phyloP scores from a whole-genome alignment of 2,797 vertebrate species.

The Hyperoplus lanceolatus region DNA sequence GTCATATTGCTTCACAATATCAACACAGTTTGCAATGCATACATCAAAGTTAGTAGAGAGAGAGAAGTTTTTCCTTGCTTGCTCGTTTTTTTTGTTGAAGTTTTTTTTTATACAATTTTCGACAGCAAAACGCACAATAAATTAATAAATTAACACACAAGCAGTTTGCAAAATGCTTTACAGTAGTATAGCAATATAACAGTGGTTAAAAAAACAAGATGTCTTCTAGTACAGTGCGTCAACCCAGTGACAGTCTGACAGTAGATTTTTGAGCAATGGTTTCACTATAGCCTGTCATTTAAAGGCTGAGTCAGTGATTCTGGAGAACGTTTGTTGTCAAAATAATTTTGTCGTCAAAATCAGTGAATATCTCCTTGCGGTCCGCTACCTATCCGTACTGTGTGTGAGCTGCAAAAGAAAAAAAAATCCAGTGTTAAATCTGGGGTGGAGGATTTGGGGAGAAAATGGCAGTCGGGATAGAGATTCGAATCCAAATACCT shows the following conservation, averaged over 20 bases:
- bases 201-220: slow-evolving; percentile 80
- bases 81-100: slow-evolving; percentile 52
- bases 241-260: slow-evolving; percentile 74
- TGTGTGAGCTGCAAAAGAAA: too few species aligned
- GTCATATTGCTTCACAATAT: slow-evolving; percentile 87
- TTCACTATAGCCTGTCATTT: slow-evolving; percentile 65
- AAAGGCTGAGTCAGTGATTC: not conserved
- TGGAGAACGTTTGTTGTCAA: too few species aligned
- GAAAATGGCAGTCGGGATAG: too few species aligned
- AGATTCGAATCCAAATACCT: too few species aligned
- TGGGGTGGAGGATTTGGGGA: too few species aligned
- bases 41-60: slow-evolving; percentile 87
- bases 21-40: slow-evolving; percentile 79
- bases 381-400: too few species aligned
- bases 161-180: slow-evolving; percentile 90
- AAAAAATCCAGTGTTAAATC: too few species aligned
- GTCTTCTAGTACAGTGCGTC: slow-evolving; percentile 80
- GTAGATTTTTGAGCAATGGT: slow-evolving; percentile 67
- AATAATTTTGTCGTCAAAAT: too few species aligned
- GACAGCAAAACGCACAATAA: slow-evolving; percentile 91
- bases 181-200: slow-evolving; percentile 84
- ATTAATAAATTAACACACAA: slow-evolving; percentile 99
- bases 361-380: too few species aligned
- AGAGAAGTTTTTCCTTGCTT: slow-evolving; percentile 58
- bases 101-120: slow-evolving; percentile 70